phyloP scores from a whole-genome alignment of 2,113 vertebrate species.

The Sinocyclocheilus maitianheensis region DNA sequence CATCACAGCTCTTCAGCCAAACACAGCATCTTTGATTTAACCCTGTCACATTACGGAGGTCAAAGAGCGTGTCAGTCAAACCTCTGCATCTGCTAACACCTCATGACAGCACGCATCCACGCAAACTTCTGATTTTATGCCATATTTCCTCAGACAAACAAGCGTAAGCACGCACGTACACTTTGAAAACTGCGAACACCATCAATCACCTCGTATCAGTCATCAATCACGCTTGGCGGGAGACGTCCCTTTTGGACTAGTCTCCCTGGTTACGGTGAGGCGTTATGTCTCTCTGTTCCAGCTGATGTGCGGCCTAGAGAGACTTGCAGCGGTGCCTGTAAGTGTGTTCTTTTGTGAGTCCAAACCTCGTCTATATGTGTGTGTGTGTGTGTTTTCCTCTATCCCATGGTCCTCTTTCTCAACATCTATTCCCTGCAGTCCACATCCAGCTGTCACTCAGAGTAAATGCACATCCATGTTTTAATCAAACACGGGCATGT shows the following conservation, averaged over 20 bases:
- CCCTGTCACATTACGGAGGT: constrained; percentile 13
- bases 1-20: constrained; percentile 26
- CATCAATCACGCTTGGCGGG: constrained; percentile 47
- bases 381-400: not conserved
- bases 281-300: constrained; percentile 11
- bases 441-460: constrained; percentile 35
- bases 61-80: constrained; percentile 14
- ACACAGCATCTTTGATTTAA: constrained; percentile 21
- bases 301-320: constrained; percentile 10
- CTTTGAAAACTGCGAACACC: constrained; percentile 18
- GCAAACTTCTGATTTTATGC: constrained; percentile 23
- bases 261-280: constrained; percentile 30
- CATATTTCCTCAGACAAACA: constrained; percentile 14
- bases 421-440: constrained; percentile 18
- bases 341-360: not conserved
- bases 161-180: not conserved
- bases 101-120: constrained; percentile 14
- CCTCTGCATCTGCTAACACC: not conserved
- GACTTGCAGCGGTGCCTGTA: not conserved
- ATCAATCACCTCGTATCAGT: constrained; percentile 53
- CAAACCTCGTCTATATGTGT: not conserved
- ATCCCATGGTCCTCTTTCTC: constrained; percentile 14
- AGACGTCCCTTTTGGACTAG: constrained; percentile 47
- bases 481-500: constrained; percentile 34
- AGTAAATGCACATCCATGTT: constrained; percentile 43